phyloP scores from a whole-genome alignment of 2,113 vertebrate genomes.

The Otis tarda region DNA sequence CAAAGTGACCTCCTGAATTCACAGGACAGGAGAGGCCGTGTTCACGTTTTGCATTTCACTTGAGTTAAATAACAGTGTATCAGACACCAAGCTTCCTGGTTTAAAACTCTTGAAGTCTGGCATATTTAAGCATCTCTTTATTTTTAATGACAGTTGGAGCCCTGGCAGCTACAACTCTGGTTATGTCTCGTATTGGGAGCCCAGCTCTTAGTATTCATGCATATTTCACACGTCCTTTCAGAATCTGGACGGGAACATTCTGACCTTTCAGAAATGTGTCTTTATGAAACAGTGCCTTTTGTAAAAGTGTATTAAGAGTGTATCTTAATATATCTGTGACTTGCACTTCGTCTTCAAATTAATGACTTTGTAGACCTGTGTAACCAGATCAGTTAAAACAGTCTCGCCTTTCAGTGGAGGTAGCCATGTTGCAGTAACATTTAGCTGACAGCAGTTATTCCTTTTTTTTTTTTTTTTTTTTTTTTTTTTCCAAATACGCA shows the following conservation, averaged over 20 bases:
- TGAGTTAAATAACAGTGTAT: neutral
- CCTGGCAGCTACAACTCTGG: neutral
- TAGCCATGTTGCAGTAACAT: neutral
- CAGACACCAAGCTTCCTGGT: neutral
- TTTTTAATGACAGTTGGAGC: neutral
- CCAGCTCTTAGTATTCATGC: neutral
- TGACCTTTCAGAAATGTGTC: neutral
- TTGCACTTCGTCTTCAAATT: neutral
- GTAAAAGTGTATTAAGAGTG: neutral
- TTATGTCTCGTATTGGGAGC: neutral
- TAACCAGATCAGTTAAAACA: neutral
- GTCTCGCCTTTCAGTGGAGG: neutral
- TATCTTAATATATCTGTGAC: neutral
- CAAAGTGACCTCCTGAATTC: neutral
- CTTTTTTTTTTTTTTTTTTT: neutral
- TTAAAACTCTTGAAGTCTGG: neutral
- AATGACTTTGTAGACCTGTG: neutral
- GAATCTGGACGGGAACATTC: neutral
- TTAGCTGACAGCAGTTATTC: neutral
- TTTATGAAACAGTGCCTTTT: neutral
- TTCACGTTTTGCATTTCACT: neutral
- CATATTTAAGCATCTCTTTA: neutral
- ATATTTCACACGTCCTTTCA: neutral
- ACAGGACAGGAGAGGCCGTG: neutral
- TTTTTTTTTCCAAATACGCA: neutral